Evolutionary conservation across 2,888 invertebrate species (phyloP).

Genomic region (Chaetoderma sp.): DNA sequence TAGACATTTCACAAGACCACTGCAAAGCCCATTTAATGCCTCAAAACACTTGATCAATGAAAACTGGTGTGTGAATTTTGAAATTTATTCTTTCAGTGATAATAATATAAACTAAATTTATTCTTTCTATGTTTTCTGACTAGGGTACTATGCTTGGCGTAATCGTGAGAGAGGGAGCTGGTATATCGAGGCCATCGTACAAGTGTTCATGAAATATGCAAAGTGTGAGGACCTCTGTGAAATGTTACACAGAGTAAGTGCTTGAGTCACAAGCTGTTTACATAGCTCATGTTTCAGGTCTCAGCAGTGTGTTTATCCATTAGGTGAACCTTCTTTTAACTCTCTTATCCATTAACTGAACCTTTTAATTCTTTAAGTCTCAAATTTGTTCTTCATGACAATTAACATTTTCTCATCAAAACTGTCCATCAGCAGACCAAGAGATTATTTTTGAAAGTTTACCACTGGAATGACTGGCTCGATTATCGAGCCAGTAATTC

Average conservation of each 20-base stretch:
- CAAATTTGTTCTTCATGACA: too few species aligned
- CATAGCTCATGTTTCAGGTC: background rate
- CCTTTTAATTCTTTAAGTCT: background rate
- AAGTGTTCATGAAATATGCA: conserved; percentile 59
- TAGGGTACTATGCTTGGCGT: conserved; percentile 64
- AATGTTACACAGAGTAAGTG: conserved; percentile 58
- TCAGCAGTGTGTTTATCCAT: too few species aligned
- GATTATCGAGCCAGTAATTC: too few species aligned
- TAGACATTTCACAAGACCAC: too few species aligned
- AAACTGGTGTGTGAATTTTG: background rate
- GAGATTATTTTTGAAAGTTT: too few species aligned
- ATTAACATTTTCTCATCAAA: too few species aligned
- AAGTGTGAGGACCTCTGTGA: conserved; percentile 58
- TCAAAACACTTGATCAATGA: too few species aligned
- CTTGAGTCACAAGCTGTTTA: background rate
- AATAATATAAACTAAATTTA: background rate
- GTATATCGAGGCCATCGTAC: conserved; percentile 63
- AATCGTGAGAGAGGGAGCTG: conserved; percentile 60
- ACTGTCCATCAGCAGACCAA: too few species aligned
- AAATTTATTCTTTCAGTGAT: background rate
- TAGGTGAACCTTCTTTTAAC: too few species aligned
- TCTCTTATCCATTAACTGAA: background rate
- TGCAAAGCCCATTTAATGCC: too few species aligned
- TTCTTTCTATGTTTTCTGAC: background rate
- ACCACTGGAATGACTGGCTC: too few species aligned